Percentiles rank a stretch among this genome's conserved stretches.
These are phyloP conservation scores for Trachelus iudaicus DNA, from an alignment of 2,888 invertebrate genomes.

Conservation along the genomic window DNA sequence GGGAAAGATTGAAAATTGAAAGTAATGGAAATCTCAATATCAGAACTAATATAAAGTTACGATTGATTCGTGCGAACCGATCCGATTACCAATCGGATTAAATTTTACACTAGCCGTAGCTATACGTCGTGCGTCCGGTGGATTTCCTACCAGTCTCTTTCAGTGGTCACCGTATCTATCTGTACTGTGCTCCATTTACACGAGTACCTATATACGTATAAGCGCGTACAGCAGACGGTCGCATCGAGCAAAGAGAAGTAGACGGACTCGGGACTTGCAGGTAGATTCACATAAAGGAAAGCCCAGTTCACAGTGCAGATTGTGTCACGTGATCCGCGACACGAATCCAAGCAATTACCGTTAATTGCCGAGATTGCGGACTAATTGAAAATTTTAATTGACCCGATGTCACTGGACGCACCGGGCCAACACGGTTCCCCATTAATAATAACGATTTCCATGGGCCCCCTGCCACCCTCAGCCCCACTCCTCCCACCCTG, in stretches of 20 bases:
- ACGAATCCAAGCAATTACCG: constrained; percentile 23
- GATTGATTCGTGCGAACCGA: constrained; percentile 27
- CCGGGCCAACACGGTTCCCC: background rate
- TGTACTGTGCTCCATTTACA: background rate
- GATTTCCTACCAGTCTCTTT: background rate
- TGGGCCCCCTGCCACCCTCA: background rate
- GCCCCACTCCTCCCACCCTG: too few species aligned
- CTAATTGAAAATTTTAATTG: constrained; percentile 46
- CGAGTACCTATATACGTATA: background rate
- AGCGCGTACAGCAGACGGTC: background rate
- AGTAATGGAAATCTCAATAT: background rate
- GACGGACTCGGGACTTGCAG: background rate
- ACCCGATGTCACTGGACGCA: constrained; percentile 17
- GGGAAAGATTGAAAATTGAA: background rate
- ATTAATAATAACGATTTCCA: background rate
- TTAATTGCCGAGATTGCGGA: constrained; percentile 15
- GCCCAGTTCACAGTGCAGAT: constrained; percentile 41
- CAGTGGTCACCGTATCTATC: background rate
- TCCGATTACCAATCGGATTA: constrained; percentile 28
- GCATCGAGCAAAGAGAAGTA: too few species aligned
- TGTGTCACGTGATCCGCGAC: constrained; percentile 37
- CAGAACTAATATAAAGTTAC: constrained; percentile 28
- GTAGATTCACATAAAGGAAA: constrained; percentile 34
- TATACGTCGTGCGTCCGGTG: background rate
- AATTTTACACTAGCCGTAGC: background rate